A percentile compares a stretch with the other conserved stretches of the same genome.
Evolutionary conservation across 1,140 invertebrate species (phyloP).

Genomic region (Subanguina moxae): DNA sequence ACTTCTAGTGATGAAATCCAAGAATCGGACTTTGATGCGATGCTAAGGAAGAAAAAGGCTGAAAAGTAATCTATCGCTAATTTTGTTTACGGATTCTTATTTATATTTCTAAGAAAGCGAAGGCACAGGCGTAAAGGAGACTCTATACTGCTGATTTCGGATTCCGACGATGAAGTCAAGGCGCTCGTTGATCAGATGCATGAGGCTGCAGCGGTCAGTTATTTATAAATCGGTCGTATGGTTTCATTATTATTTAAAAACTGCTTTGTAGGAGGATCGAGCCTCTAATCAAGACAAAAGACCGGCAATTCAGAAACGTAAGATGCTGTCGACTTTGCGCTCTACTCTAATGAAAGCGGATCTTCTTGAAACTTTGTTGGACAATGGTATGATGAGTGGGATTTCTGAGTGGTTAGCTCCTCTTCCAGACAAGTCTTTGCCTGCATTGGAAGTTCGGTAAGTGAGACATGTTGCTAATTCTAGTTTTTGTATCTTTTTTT

Average conservation of each 20-base stretch:
- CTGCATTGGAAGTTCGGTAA: constrained; percentile 75
- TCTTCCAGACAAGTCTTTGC: constrained; percentile 89
- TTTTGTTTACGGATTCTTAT: no score
- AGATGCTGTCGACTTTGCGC: constrained; percentile 46
- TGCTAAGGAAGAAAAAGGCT: constrained; percentile 41
- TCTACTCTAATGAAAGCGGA: constrained; percentile 43
- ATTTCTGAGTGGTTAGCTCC: constrained; percentile 70
- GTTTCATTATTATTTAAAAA: not conserved
- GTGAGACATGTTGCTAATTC: constrained; percentile 58
- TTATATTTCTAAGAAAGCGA: not conserved
- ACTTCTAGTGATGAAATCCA: constrained; percentile 2
- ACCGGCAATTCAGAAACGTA: constrained; percentile 53
- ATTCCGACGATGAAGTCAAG: constrained; percentile 51
- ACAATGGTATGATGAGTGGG: constrained; percentile 55
- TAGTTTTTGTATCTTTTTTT: constrained; percentile 63
- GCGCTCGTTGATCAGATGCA: constrained; percentile 49
- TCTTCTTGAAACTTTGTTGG: constrained; percentile 53
- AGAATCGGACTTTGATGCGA: constrained; percentile 42
- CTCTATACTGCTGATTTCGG: constrained; percentile 53
- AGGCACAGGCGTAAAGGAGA: constrained; percentile 31
- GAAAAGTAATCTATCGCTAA: constrained; percentile 14
- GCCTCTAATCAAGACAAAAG: constrained; percentile 44
- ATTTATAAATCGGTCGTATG: no score
- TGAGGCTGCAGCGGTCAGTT: constrained; percentile 46
- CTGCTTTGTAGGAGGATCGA: constrained; percentile 42